phyloP scores from a whole-genome alignment of 2,797 vertebrate genomes.

The Bradypodion ventrale region DNA sequence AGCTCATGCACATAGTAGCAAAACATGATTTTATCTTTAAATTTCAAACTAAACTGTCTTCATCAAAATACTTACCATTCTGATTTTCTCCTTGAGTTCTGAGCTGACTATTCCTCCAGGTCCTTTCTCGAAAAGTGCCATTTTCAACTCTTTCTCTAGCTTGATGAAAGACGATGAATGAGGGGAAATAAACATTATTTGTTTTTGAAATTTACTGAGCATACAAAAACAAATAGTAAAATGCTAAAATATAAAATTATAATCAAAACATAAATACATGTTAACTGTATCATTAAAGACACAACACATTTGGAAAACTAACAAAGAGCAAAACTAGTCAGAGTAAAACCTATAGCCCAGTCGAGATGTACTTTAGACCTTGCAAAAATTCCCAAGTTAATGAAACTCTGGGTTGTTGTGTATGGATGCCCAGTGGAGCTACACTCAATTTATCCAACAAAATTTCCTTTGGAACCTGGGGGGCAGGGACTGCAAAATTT shows the following conservation, averaged over 20 bases:
- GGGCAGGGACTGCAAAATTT: too few relatives aligned
- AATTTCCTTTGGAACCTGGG: too few relatives aligned
- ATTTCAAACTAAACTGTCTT: background rate
- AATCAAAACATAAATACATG: background rate
- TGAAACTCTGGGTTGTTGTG: too few relatives aligned
- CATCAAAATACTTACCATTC: conserved; percentile 74
- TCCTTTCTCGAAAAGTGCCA: conserved; percentile 80
- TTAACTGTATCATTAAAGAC: background rate
- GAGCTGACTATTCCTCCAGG: conserved; percentile 79
- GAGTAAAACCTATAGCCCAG: background rate
- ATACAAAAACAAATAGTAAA: background rate
- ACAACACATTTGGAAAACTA: background rate
- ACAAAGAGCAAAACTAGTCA: background rate
- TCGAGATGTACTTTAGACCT: too few relatives aligned
- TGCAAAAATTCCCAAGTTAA: too few relatives aligned
- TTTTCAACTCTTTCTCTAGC: conserved; percentile 83
- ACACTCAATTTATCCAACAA: too few relatives aligned
- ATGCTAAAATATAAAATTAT: background rate
- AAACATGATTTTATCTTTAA: background rate
- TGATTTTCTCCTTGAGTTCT: conserved; percentile 85
- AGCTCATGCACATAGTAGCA: too few relatives aligned
- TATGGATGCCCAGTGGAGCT: too few relatives aligned
- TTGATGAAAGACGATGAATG: conserved; percentile 44
- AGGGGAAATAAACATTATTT: background rate
- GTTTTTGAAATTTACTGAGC: background rate